Conservation (phyloP, 1,140 invertebrate species). For the Lordiphosa collinella region DNA sequence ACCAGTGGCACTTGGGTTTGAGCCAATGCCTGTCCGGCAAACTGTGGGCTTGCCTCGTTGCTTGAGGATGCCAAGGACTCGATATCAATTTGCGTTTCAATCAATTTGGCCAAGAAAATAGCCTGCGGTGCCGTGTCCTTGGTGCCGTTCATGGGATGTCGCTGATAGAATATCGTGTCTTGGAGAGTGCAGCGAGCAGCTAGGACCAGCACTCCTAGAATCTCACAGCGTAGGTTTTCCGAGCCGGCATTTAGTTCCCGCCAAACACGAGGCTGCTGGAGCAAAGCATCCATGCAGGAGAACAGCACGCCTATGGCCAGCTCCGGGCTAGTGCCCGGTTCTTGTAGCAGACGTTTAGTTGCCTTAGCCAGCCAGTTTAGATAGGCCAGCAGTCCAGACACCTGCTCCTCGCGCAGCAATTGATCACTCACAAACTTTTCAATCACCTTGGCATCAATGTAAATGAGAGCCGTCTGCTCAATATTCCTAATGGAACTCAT, state of each 20-base stretch:
- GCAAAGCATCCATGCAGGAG: conserved; percentile 49
- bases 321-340: conserved; percentile 12
- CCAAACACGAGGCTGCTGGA: conserved; percentile 63
- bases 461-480: conserved; percentile 65
- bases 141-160: conserved; percentile 34
- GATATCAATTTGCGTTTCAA: conserved; percentile 76
- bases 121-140: conserved; percentile 50
- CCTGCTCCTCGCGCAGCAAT: conserved; percentile 59
- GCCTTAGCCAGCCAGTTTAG: conserved; percentile 30
- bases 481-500: conserved; percentile 45
- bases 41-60: conserved; percentile 24
- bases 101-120: conserved; percentile 76
- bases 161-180: conserved; percentile 75
- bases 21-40: conserved; percentile 51
- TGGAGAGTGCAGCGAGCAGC: conserved; percentile 44
- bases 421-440: conserved; percentile 74
- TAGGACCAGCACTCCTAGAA: conserved; percentile 48
- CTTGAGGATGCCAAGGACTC: conserved; percentile 27
- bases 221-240: conserved; percentile 39
- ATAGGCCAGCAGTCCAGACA: conserved; percentile 39
- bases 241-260: conserved; percentile 44
- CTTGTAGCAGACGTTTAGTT: conserved; percentile 26
- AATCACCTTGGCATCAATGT: conserved; percentile 68
- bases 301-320: conserved; percentile 36
- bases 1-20: conserved; percentile 65